These are phyloP conservation scores for Aptenodytes patagonicus DNA, from an alignment of 2,113 vertebrate genomes.

Conservation along the genomic window DNA sequence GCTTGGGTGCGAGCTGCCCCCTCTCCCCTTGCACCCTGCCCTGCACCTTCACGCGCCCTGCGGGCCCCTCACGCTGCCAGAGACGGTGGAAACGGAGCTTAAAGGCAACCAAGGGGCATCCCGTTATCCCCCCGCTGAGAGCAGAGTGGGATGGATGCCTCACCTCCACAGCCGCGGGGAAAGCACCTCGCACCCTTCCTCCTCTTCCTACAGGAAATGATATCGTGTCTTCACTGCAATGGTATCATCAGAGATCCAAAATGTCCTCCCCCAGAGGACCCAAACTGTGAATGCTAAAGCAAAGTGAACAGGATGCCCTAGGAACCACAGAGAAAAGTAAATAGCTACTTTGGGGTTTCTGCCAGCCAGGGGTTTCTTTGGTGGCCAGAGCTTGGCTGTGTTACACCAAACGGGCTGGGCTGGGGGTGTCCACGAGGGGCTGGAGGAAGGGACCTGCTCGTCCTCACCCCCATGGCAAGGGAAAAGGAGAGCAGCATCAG, in stretches of 20 bases:
- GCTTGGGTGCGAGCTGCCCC: too few species aligned
- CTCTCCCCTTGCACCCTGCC: not conserved
- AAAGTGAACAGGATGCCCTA: not conserved
- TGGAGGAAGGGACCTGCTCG: not conserved
- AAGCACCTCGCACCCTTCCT: not conserved
- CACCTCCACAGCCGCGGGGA: not conserved
- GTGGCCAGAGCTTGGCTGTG: not conserved
- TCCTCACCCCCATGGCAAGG: rapidly evolving
- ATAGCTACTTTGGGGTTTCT: not conserved
- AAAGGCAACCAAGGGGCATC: rapidly evolving
- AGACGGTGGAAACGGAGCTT: not conserved
- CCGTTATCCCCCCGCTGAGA: not conserved
- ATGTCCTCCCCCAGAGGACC: not conserved
- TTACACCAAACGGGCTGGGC: rapidly evolving
- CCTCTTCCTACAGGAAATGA: not conserved
- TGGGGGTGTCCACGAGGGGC: rapidly evolving
- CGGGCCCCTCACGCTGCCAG: too few species aligned
- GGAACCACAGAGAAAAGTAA: not conserved
- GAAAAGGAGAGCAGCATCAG: not conserved
- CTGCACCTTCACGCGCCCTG: not conserved
- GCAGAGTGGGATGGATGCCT: not conserved
- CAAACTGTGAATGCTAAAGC: not conserved
- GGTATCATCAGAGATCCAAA: too few species aligned
- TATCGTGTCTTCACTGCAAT: rapidly evolving
- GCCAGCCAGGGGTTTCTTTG: not conserved